A percentile compares a stretch with the other conserved stretches of the same genome.
These are phyloP conservation scores for Brachionus rubens DNA, from an alignment of 1,140 invertebrate species.

Conservation along the genomic window DNA sequence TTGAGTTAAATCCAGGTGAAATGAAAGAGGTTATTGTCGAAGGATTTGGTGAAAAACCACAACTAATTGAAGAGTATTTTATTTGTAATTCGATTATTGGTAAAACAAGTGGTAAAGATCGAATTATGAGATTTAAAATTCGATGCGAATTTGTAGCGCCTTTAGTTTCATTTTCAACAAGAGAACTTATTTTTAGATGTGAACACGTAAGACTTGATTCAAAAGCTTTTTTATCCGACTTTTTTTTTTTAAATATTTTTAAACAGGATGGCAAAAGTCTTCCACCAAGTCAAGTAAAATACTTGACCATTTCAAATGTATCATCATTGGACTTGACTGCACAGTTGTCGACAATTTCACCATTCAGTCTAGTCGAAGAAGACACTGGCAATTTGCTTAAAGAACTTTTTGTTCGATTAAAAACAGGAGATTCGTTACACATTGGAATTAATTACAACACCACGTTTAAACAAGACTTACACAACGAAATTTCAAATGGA, in stretches of 20 bases:
- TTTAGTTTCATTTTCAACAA: constrained; percentile 58
- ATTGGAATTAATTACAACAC: constrained; percentile 27
- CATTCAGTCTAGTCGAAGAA: constrained; percentile 54
- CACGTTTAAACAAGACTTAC: constrained; percentile 8
- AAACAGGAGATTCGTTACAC: constrained; percentile 7
- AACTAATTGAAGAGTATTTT: constrained; percentile 54
- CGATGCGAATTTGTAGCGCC: constrained; percentile 58
- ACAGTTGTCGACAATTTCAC: constrained; percentile 52
- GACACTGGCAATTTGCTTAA: constrained; percentile 35
- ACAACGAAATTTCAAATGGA: constrained; percentile 9
- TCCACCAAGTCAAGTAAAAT: constrained; percentile 50
- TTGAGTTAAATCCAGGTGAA: constrained; percentile 57
- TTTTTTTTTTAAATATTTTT: background rate
- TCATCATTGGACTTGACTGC: constrained; percentile 58
- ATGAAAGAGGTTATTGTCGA: constrained; percentile 54
- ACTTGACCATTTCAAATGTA: constrained; percentile 57
- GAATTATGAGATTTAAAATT: constrained; percentile 59
- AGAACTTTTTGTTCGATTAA: background rate
- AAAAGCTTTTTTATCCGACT: background rate
- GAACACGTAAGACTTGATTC: constrained; percentile 7
- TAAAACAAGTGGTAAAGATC: constrained; percentile 57
- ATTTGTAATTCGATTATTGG: constrained; percentile 60
- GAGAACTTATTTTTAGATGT: constrained; percentile 13
- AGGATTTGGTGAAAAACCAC: constrained; percentile 57
- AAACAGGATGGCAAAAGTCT: constrained; percentile 2